Evolutionary conservation across 2,888 invertebrate species (phyloP), one percentile per base, ranked within the genome.

Genomic region (Digitonthophagus gazella): DNA sequence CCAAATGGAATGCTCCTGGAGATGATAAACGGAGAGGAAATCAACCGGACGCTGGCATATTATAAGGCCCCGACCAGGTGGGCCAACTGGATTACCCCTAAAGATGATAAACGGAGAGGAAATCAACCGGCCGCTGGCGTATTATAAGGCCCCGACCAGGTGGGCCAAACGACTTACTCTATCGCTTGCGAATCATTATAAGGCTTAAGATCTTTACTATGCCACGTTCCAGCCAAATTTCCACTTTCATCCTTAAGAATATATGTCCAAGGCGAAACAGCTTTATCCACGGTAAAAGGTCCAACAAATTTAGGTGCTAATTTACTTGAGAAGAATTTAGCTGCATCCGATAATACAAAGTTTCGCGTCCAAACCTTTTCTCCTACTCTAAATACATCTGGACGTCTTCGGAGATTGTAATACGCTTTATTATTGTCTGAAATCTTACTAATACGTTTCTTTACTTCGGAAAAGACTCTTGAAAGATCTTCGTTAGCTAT

Each of bases 261-360:
- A 15, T 58, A 58, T 15, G 58, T 58, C 58, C 58, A 58, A 14
- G 2, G 3, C 1, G 18, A 1, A 15, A 58, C 11, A 1, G 11
- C 16, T 19, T 16, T 0, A 58, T 16, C 16, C 3, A 58, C 19
- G 11, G 1, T 16, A 15, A 58, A 58, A 15, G 58, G 58, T 58
- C 58, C 58, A 11, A 58, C 58, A 16, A 58, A 58, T 16, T 58
- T 75, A 0, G 71, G 72, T 1, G 75, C 75, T 18, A 78, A 69
- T 28, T 78, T 78, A 0, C 73, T 69, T 0, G 73, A 61, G 18
- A 73, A 67, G 19, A 71, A 55, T 14, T 72, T 68, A 4, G 71
- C 67, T 5, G 75, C 75, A 18, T 72, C 70, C 11, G 76, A 75
- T 11, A 74, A 63, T 1, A 71, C 67, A 28, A 70, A 65, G 16